Conservation (phyloP, 2,797 vertebrate genomes). For the Cyclopterus lumpus region DNA sequence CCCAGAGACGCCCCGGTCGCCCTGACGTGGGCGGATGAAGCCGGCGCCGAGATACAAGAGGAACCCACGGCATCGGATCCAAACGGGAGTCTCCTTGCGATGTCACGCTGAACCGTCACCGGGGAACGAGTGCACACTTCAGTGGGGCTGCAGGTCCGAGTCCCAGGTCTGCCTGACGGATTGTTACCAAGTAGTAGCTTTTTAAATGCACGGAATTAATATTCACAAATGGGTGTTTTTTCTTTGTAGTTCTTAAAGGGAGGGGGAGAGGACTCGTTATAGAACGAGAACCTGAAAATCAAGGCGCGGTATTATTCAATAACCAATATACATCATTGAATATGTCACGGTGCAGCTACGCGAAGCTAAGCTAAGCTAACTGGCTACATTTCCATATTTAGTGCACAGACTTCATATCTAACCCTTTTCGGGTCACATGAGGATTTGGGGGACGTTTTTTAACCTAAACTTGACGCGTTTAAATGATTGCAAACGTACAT, state of each 20-base stretch:
- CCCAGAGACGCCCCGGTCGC: fast-evolving
- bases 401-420: not conserved
- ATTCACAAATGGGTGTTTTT: not conserved
- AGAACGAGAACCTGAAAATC: not conserved
- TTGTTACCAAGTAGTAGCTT: not conserved
- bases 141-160: conserved; percentile 16
- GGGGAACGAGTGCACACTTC: not conserved
- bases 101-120: conserved; percentile 40
- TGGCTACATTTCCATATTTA: not conserved
- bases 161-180: conserved; percentile 41
- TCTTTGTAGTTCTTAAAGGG: conserved; percentile 22
- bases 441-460: not conserved
- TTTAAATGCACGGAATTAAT: not conserved
- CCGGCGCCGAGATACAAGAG: not conserved
- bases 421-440: not conserved
- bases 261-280: conserved; percentile 6
- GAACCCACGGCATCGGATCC: conserved; percentile 34
- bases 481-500: fast-evolving
- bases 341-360: too few relatives aligned
- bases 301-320: conserved; percentile 26
- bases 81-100: not conserved
- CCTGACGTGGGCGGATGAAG: conserved; percentile 53
- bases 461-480: not conserved
- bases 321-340: not conserved
- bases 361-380: conserved; percentile 1